Base-by-base conservation (phyloP, 2,113 vertebrate species). In the Galbula dea region DNA sequence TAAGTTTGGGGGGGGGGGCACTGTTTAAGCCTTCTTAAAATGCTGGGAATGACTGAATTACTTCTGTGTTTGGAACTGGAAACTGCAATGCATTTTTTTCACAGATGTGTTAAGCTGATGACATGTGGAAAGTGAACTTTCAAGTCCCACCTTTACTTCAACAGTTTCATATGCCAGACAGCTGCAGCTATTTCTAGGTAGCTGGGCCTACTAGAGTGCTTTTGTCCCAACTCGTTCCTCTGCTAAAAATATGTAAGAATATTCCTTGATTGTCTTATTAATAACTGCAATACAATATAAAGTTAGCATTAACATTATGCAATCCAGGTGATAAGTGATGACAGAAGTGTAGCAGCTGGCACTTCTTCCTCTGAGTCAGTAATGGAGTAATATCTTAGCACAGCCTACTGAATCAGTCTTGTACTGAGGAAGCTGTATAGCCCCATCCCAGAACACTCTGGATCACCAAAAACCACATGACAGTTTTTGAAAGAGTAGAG, bases 241-340 rank as follows among this genome's bases (percentile, higher is more conserved):
- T 79, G 72, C 77, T 93, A 90, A 95, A 94, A 87, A 57, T 58
- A 93, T 88, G 79, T 69, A 96, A 80, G 87, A 91, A 84, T 74
- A 95, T 90, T 95, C 83, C 68, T 89, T 71, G 58, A n/a, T 67
- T 79, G 72, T 87, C 82, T 95, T 85, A 92, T 93, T 94, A 95
- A 86, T 88, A 95, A 84, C 67, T 52, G 72, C 27, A 93, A 80
- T 82, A 95, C 67, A 95, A 73, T 84, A 94, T 65, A 88, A 82
- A 95, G 63, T 75, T 95, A 92, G 77, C 94, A 93, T 30, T 63
- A 90, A 62, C 85, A 45, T 85, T 91, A 92, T 6, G 19, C 67
- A 92, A 84, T 54, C 59, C 95, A 95, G 83, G 89, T 94, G 90
- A 49, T 71, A 95, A 83, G 71, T 61, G 83, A 91, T 92, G 88